A percentile compares a stretch with the other conserved stretches of the same genome.
phyloP scores from a whole-genome alignment of 2,113 vertebrate genomes.

The Campylomormyrus numenius region DNA sequence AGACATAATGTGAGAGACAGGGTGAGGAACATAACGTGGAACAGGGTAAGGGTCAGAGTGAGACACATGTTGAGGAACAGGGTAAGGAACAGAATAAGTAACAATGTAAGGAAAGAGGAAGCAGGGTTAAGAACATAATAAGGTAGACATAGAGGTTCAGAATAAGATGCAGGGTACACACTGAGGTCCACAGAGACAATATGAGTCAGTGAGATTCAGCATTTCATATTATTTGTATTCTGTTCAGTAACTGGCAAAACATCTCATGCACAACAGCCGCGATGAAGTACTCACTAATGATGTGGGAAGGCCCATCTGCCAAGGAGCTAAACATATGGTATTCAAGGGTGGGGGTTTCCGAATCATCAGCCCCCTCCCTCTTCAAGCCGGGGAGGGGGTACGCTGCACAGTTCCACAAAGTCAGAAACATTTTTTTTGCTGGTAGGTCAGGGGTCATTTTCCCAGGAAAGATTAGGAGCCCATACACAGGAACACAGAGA shows the following conservation, averaged over 20 bases:
- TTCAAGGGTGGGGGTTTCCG: not conserved
- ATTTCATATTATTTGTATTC: not conserved
- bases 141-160: not conserved
- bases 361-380: not conserved
- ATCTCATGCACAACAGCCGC: not conserved
- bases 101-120: not conserved
- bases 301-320: slow-evolving; percentile 10
- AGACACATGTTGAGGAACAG: not conserved
- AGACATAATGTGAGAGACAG: not conserved
- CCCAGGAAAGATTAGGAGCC: not conserved
- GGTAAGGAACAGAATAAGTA: not conserved
- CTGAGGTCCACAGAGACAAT: not conserved
- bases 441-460: not conserved
- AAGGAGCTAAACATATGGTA: not conserved
- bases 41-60: not conserved
- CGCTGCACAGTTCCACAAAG: not conserved
- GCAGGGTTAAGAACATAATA: not conserved
- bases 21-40: not conserved
- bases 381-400: not conserved
- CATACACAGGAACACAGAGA: not conserved
- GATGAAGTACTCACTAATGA: slow-evolving; percentile 6
- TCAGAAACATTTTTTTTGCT: not conserved
- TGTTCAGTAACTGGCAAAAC: not conserved
- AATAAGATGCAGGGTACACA: not conserved
- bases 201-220: not conserved